Percentiles rank a stretch among this genome's conserved stretches.
These are phyloP conservation scores for Archegozetes longisetosus DNA, from an alignment of 1,140 invertebrate genomes.

Conservation along the genomic window DNA sequence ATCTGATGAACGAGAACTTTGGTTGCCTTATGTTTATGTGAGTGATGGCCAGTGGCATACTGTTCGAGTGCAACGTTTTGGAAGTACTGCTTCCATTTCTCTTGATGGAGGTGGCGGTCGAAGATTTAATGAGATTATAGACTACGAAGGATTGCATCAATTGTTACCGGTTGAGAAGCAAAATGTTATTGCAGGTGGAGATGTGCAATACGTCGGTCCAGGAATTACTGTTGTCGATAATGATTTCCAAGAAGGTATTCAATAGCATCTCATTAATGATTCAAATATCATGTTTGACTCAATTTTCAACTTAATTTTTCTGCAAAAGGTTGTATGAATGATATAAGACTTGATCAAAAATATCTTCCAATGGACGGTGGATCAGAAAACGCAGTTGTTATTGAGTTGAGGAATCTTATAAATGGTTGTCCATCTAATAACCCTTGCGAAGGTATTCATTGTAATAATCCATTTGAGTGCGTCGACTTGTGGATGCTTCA, in stretches of 20 bases:
- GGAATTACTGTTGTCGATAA: constrained; percentile 67
- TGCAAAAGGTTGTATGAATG: constrained; percentile 65
- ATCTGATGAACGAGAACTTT: constrained; percentile 73
- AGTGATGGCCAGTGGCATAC: constrained; percentile 96
- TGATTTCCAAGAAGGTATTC: constrained; percentile 75
- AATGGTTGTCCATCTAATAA: constrained; percentile 82
- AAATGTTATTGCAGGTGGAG: constrained; percentile 82
- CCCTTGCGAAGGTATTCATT: constrained; percentile 63
- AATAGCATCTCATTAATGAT: background rate
- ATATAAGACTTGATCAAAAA: constrained; percentile 73
- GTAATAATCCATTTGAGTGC: constrained; percentile 82
- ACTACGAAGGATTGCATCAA: constrained; percentile 65
- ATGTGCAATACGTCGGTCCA: constrained; percentile 74
- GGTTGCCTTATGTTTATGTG: constrained; percentile 70
- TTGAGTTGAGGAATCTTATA: constrained; percentile 73
- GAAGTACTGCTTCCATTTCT: constrained; percentile 80
- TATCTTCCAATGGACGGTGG: constrained; percentile 85
- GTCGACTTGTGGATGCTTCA: constrained; percentile 91
- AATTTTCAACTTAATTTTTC: constrained; percentile 25
- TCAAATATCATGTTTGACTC: background rate
- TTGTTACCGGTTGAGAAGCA: constrained; percentile 82
- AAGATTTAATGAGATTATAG: constrained; percentile 83
- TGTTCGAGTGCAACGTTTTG: constrained; percentile 59
- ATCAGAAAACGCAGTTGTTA: constrained; percentile 83
- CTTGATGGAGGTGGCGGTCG: constrained; percentile 87